phyloP scores from a whole-genome alignment of 2,797 vertebrate species.

The Coluber constrictor region DNA sequence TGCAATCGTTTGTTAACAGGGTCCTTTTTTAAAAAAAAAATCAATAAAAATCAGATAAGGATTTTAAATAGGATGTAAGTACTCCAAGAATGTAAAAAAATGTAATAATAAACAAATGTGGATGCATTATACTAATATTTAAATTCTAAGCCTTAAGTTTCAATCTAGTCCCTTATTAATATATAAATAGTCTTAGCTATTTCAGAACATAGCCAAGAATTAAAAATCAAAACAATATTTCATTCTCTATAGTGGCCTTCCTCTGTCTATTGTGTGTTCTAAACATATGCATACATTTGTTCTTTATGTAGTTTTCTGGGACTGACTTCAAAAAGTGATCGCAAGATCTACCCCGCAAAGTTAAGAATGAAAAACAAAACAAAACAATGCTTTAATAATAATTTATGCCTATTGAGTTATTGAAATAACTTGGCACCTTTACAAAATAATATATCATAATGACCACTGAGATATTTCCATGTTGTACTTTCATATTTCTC shows the following conservation, averaged over 20 bases:
- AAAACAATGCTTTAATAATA: not conserved
- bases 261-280: not conserved
- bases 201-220: not conserved
- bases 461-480: not conserved
- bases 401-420: not conserved
- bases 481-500: not conserved
- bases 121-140: not conserved
- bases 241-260: not conserved
- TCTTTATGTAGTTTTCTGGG: not conserved
- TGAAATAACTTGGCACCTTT: not conserved
- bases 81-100: not conserved
- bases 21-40: not conserved
- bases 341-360: not conserved
- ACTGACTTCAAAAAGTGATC: not conserved
- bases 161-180: not conserved
- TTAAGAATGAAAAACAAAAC: not conserved
- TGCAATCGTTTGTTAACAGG: not conserved
- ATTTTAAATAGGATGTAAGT: not conserved
- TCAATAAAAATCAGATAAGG: not conserved
- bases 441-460: slow-evolving; percentile 26
- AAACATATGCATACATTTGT: not conserved
- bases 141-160: not conserved
- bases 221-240: not conserved
- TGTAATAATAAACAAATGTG: not conserved
- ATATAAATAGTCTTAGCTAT: not conserved